A percentile compares a stretch with the other conserved stretches of the same genome.
Conservation (phyloP, 2,797 vertebrate species). For the Channa striata region DNA sequence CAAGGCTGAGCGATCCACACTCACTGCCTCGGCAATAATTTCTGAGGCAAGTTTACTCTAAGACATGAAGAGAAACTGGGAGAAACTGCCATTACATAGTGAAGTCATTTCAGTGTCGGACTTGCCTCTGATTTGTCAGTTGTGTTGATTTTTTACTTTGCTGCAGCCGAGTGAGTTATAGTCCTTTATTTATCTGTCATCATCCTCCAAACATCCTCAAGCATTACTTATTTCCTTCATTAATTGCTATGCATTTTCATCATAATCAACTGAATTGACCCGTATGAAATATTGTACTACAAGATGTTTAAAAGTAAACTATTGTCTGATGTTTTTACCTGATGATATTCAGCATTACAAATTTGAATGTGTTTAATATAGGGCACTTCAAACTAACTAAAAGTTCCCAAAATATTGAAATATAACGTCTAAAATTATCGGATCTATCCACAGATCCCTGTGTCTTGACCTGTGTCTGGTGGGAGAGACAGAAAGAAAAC, state of each 20-base stretch:
- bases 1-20: constrained; percentile 11
- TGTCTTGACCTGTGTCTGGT: neutral
- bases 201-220: constrained; percentile 18
- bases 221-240: neutral
- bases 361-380: neutral
- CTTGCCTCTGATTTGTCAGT: constrained; percentile 2
- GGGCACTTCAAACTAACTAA: neutral
- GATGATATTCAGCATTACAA: neutral
- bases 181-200: constrained; percentile 7
- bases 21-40: constrained; percentile 18
- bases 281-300: too few species aligned
- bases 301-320: too few species aligned
- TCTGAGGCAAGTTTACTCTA: constrained; percentile 1
- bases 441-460: neutral
- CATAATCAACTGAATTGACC: neutral
- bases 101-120: neutral
- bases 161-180: neutral
- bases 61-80: neutral
- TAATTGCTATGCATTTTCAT: neutral
- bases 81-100: neutral
- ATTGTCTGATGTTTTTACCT: too few species aligned
- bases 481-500: neutral
- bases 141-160: constrained; percentile 5
- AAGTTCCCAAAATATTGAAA: neutral
- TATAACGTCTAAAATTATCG: neutral